Evolutionary conservation across 2,113 vertebrate genomes (phyloP), one percentile per base, ranked within the genome.

Genomic region (Prietella phreatophila): DNA sequence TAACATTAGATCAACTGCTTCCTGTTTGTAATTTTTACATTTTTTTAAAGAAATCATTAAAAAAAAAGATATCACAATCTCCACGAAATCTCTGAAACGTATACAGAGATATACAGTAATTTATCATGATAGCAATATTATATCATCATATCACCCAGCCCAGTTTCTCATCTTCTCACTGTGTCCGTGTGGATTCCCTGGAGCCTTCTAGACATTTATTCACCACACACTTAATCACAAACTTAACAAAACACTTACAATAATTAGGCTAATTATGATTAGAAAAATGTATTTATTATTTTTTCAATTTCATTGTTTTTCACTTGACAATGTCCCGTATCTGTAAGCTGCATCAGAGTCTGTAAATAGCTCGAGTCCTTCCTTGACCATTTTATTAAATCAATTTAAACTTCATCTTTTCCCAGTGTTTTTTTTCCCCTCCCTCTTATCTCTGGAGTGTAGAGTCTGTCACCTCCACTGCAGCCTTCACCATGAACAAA

Each of bases 381-480:
- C 85, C 84, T 67, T 89, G 90, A 92, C 92, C 58, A 84, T 85
- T 87, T 88, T 87, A 93, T 90, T 90, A 86, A 91, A 93, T 92
- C 89, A 90, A 89, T 93, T 93, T 93, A n/a, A 88, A 86, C 69
- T 86, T 89, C 87, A 92, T 92, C 91, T 87, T 81, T 89, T 87
- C 13, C 71, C 73, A 83, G 67, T 60, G 92, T 85, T 15, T 33
- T 85, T 15, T 33, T 90, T 53, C 60, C 55, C 30, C 89, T 75
- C 33, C 30, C 89, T 67, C 15, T 42, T 61, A 92, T 94, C 93
- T 91, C 91, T 93, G 90, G 91, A 93, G 93, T 94, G 93, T 83
- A 91, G 91, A 94, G 93, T 92, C 93, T 95, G 93, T 95, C 93
- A 94, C 93, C 91, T 93, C 85, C 88, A 94, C 94, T 94, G 94